Evolutionary conservation across 2,888 invertebrate genomes (phyloP), one percentile per base, ranked within the genome.

Genomic region (Hybos culiciformis): DNA sequence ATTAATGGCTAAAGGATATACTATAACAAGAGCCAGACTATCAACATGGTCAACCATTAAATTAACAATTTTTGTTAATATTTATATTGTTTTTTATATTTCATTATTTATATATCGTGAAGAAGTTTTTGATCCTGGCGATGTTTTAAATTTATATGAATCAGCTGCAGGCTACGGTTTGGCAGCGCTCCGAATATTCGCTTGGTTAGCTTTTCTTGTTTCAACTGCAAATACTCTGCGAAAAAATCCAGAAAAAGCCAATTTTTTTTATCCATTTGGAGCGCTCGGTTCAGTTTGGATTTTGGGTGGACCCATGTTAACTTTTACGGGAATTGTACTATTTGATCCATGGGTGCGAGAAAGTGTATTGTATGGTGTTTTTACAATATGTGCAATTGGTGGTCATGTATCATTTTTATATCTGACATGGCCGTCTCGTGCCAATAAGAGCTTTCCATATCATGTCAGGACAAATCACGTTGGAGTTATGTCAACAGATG

Each of bases 371-470:
- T 77, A 75, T 38, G 79, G 75, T 0, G 78, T 82, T 0, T 71
- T 80, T 3, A 71, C 78, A 14, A 70, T 74, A 42, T 75, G 83
- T 14, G 70, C 77, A 2, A 73, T 80, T 41, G 64, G 73, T 44
- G 84, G 83, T 2, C 82, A 82, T 54, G 59, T 77, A 4, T 73
- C 78, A 59, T 84, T 84, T 60, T 59, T 83, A 68, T 64, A 83
- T 45, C 60, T 91, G 44, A 90, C 90, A 0, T 68, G 87, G 57
- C 92, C 92, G 3, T 80, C 83, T 2, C 79, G 83, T 46, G 85
- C 86, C 0, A 91, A 91, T 59, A 81, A 80, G 56, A 87, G 87
- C 58, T 91, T 92, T 56, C 92, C 92, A 0, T 92, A 85, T 61
- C 91, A 92, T 60, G 87, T 91, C 21, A 69, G 87, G 41, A 90